Conservation (phyloP, 1,140 invertebrate species). For the Zophobas morio region DNA sequence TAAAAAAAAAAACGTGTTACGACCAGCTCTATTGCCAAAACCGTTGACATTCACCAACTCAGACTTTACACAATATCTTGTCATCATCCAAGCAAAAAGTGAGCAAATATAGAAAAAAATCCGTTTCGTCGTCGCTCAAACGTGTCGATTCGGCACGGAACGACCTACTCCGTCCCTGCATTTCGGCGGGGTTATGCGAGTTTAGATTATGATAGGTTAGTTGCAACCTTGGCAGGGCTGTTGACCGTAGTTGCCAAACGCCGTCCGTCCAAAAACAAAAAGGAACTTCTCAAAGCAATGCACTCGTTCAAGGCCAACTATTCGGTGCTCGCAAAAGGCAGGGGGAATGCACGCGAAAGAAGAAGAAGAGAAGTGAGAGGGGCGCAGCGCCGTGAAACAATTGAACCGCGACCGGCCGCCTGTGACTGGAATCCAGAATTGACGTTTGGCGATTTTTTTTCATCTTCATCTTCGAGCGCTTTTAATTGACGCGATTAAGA, state of each 20-base stretch:
- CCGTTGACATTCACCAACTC: too few relatives aligned
- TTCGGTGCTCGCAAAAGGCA: conserved; percentile 60
- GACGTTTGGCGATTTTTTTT: conserved; percentile 64
- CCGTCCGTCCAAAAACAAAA: conserved; percentile 67
- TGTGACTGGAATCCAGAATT: conserved; percentile 67
- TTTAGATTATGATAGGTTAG: conserved; percentile 67
- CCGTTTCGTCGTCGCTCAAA: not conserved
- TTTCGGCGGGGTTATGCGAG: conserved; percentile 53
- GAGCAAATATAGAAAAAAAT: too few relatives aligned
- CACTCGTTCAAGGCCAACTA: conserved; percentile 67
- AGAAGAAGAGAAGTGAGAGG: conserved; percentile 46
- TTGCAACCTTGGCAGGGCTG: conserved; percentile 66
- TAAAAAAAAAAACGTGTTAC: too few relatives aligned
- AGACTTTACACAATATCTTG: too few relatives aligned
- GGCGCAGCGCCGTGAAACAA: conserved; percentile 65
- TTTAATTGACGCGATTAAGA: too few relatives aligned
- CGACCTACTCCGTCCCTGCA: conserved; percentile 54
- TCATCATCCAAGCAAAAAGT: too few relatives aligned
- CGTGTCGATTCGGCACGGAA: not conserved
- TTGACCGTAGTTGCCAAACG: conserved; percentile 66
- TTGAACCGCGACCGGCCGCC: conserved; percentile 66
- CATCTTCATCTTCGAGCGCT: not conserved
- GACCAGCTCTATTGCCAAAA: too few relatives aligned
- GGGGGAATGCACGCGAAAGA: conserved; percentile 57
- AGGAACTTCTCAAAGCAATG: conserved; percentile 65